phyloP scores from a whole-genome alignment of 2,888 invertebrate genomes.

The Sphecodes monilicornis region DNA sequence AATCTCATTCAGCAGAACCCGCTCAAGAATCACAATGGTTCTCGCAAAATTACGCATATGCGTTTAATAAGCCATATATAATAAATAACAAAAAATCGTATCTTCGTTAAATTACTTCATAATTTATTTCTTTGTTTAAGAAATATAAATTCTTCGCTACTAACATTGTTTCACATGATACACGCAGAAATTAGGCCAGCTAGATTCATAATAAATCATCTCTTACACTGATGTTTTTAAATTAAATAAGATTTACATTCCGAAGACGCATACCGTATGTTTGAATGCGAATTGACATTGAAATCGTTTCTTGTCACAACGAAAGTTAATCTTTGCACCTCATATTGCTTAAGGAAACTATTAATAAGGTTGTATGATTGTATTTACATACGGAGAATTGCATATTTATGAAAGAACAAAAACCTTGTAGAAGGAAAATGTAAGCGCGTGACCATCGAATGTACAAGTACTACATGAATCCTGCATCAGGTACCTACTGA shows the following conservation, averaged over 20 bases:
- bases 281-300: constrained; percentile 9
- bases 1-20: constrained; percentile 25
- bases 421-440: constrained; percentile 6
- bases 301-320: neutral
- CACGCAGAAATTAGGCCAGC: constrained; percentile 23
- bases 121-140: constrained; percentile 42
- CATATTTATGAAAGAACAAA: constrained; percentile 18
- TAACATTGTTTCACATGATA: constrained; percentile 20
- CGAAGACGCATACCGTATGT: neutral
- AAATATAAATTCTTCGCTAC: constrained; percentile 42
- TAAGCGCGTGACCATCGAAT: constrained; percentile 33
- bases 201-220: constrained; percentile 25
- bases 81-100: constrained; percentile 3
- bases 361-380: neutral
- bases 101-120: constrained; percentile 17
- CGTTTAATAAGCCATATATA: neutral
- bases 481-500: constrained; percentile 51
- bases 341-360: neutral
- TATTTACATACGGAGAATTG: constrained; percentile 19
- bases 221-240: neutral
- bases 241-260: constrained; percentile 15
- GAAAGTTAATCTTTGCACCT: constrained; percentile 13
- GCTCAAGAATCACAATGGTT: neutral
- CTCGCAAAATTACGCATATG: neutral
- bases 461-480: constrained; percentile 45